These are phyloP conservation scores for Octomys mimax DNA, from an alignment of 2,797 vertebrate species.

Conservation along the genomic window DNA sequence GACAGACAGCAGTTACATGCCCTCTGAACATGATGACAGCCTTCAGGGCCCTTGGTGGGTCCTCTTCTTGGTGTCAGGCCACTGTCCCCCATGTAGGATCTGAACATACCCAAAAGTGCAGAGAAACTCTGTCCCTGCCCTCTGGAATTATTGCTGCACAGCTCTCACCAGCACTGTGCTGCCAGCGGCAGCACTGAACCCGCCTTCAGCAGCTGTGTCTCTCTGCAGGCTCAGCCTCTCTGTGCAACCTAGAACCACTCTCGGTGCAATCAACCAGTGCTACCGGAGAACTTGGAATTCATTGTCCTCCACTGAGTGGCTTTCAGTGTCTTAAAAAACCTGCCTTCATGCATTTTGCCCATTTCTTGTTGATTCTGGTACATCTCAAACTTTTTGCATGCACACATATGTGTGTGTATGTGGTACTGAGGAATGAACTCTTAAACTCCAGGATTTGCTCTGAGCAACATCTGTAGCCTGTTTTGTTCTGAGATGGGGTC, in stretches of 20 bases:
- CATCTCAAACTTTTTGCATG: not conserved
- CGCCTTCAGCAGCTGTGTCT: not conserved
- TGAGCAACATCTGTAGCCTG: not conserved
- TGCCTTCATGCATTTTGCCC: slow-evolving; percentile 17
- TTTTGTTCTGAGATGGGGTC: not conserved
- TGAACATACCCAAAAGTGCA: not conserved
- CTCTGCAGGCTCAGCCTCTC: not conserved
- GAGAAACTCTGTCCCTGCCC: not conserved
- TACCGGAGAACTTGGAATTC: not conserved
- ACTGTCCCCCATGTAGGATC: not conserved
- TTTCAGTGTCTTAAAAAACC: not conserved
- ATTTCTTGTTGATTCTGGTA: not conserved
- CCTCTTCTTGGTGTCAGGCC: not conserved
- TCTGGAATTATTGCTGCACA: not conserved
- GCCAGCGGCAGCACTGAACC: not conserved
- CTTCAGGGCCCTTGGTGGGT: not conserved
- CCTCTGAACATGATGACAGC: not conserved
- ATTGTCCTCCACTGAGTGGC: not conserved
- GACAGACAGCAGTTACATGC: not conserved
- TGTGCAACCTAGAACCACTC: not conserved
- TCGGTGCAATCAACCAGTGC: not conserved
- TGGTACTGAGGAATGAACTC: not conserved
- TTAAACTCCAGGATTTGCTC: not conserved
- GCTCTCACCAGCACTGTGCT: not conserved
- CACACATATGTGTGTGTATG: not conserved